Evolutionary conservation across 2,888 invertebrate genomes (phyloP), one percentile per base, ranked within the genome.

Genomic region (Nesidiocoris tenuis): DNA sequence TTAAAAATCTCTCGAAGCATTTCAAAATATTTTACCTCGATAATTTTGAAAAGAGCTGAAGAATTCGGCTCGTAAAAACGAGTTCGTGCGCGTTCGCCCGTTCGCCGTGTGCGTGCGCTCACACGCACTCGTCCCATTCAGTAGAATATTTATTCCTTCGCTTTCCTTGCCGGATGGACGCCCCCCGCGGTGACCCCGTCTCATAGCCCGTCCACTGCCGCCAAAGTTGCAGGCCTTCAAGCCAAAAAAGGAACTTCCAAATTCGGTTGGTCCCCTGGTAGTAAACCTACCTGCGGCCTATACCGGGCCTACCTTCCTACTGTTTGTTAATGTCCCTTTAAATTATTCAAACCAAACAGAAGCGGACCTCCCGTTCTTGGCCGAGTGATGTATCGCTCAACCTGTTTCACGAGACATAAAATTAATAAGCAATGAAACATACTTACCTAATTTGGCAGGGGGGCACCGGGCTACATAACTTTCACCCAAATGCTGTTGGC

Each of bases 151-250:
- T 39, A 39, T 39, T 39, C 12, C 39, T 39, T 17, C 59, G 59
- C n/a, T 5, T 59, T 59, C n/a, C n/a, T 5, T 3, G n/a, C 59
- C 59, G 59, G 59, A 59, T 59, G n/a, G n/a, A 59, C 59, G 59
- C 59, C 59, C 19, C 59, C 19, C 59, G 59, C n/a, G 17, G 59
- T 59, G 59, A 59, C 59, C 59, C 59, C 59, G 59, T 59, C 19
- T 3, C 59, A 18, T 59, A n/a, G n/a, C 59, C 19, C 3, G n/a
- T 54, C 39, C 39, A 39, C 39, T 39, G 39, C 39, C 39, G 3
- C 39, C 39, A 39, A 39, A 39, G 39, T 12, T 39, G 12, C 39
- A 39, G 39, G n/a, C 39, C 39, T 3, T 39, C 39, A 39, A 3
- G 39, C 39, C 39, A 39, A 39, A 39, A 39, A 39, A 39, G 39